A percentile compares a stretch with the other conserved stretches of the same genome.
phyloP scores from a whole-genome alignment of 2,888 invertebrate genomes.

The Belgica antarctica region DNA sequence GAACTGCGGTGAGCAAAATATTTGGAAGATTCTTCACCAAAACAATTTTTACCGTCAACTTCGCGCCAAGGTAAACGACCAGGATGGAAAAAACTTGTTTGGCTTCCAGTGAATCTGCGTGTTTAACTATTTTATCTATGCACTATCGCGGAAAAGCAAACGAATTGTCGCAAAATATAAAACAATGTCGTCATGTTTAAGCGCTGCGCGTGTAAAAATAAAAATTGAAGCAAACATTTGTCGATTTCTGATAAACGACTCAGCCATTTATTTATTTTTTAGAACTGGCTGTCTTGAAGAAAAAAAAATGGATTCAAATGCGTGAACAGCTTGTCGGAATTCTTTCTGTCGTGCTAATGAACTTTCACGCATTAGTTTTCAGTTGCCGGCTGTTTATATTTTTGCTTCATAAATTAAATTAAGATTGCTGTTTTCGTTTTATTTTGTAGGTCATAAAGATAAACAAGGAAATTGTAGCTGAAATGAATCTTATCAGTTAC shows the following conservation, averaged over 20 bases:
- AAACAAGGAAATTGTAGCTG: background rate
- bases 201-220: background rate
- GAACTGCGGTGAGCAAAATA: background rate
- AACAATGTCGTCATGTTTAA: too few species aligned
- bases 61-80: slow-evolving; percentile 36
- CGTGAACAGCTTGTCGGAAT: slow-evolving; percentile 7
- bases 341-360: slow-evolving; percentile 31
- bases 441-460: background rate
- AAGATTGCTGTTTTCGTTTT: background rate
- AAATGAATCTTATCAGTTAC: background rate
- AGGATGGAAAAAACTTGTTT: background rate
- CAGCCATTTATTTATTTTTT: background rate
- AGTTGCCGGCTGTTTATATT: too few species aligned
- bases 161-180: too few species aligned
- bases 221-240: slow-evolving; percentile 1
- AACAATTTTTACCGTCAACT: background rate
- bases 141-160: too few species aligned
- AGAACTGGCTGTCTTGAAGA: slow-evolving; percentile 1
- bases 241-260: slow-evolving; percentile 7
- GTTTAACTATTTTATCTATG: background rate
- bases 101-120: background rate
- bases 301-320: too few species aligned
- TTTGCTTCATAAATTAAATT: too few species aligned
- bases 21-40: background rate
- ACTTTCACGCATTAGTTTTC: slow-evolving; percentile 31